Conservation (phyloP, 1,140 invertebrate species). For the Drosophila pseudoananassae region DNA sequence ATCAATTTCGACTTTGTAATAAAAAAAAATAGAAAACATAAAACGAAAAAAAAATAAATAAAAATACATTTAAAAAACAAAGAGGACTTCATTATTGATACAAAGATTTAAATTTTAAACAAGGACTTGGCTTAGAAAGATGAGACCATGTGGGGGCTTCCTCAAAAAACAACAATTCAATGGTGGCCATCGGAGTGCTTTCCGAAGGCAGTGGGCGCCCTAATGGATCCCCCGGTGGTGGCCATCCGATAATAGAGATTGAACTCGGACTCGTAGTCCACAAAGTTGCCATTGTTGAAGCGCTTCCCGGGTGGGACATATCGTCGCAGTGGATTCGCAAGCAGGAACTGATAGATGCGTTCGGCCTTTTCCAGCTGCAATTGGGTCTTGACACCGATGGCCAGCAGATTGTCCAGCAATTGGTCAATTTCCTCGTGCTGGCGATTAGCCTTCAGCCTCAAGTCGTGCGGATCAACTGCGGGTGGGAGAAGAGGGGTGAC, state of each 20-base stretch:
- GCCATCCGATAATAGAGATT: conserved; percentile 76
- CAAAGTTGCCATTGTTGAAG: conserved; percentile 64
- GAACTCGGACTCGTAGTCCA: conserved; percentile 72
- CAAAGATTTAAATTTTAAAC: conserved; percentile 18
- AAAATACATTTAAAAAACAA: conserved; percentile 59
- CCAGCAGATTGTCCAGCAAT: conserved; percentile 70
- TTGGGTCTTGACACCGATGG: conserved; percentile 53
- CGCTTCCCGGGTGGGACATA: conserved; percentile 62
- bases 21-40: conserved; percentile 42
- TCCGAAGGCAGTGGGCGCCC: not conserved
- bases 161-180: not conserved
- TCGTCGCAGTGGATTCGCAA: conserved; percentile 65
- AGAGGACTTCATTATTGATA: not conserved
- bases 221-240: conserved; percentile 38
- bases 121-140: conserved; percentile 1
- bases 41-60: conserved; percentile 46
- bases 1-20: conserved; percentile 68
- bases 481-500: not conserved
- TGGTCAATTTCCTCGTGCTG: conserved; percentile 71
- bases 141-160: not conserved
- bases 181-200: conserved; percentile 5
- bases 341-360: conserved; percentile 65
- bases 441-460: conserved; percentile 55
- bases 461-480: conserved; percentile 68
- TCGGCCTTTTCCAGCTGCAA: conserved; percentile 58